Evolutionary conservation across 2,113 vertebrate species (phyloP).

Genomic region (Mesoclemmys tuberculata): DNA sequence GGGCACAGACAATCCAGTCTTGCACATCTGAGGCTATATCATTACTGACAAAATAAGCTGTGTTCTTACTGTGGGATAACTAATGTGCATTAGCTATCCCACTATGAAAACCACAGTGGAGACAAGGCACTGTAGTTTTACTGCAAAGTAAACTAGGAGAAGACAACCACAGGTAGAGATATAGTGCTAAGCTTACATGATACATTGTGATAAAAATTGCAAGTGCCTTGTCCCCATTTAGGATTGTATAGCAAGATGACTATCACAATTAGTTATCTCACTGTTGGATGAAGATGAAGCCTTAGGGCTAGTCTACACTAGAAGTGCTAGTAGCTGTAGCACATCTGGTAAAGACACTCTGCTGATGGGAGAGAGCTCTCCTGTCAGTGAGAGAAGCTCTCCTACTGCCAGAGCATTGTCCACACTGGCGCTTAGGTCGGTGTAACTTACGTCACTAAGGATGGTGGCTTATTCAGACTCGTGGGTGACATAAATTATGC

Average conservation of each 20-base stretch:
- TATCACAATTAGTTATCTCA: background rate
- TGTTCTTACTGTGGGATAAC: background rate
- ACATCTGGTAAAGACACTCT: no score
- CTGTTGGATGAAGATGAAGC: background rate
- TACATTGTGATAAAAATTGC: background rate
- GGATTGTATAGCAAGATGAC: background rate
- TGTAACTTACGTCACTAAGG: no score
- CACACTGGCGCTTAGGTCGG: no score
- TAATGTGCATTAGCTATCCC: background rate
- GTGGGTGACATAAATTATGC: no score
- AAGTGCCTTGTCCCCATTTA: background rate
- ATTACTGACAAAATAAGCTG: background rate
- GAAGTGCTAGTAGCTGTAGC: no score
- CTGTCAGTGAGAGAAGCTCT: no score
- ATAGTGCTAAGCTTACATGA: background rate
- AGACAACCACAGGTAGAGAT: fast-evolving
- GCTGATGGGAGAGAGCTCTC: no score
- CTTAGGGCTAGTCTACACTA: no score
- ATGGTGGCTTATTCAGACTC: no score
- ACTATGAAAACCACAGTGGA: background rate
- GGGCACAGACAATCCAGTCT: slow-evolving; percentile 1
- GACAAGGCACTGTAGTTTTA: background rate
- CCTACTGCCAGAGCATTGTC: no score
- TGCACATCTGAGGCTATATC: background rate
- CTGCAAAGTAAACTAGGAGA: background rate